Conservation (phyloP, 2,113 vertebrate genomes). For the Phylloscopus whistleri region DNA sequence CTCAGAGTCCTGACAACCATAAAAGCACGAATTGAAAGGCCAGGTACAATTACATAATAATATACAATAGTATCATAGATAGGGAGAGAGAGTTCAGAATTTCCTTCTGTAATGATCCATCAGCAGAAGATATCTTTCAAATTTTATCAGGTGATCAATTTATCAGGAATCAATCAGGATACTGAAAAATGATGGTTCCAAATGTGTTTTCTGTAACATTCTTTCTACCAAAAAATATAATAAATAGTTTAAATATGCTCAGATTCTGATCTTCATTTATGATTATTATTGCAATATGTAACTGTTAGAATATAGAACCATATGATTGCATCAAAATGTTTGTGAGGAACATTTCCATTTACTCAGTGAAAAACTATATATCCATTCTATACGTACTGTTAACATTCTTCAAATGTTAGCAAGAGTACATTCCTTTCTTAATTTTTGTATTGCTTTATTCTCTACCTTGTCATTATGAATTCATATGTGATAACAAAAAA, state of each 20-base stretch:
- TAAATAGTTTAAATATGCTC: background rate
- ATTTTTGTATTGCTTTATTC: background rate
- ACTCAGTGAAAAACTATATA: background rate
- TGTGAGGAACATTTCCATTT: background rate
- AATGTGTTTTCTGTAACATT: background rate
- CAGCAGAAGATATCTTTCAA: background rate
- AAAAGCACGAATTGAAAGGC: background rate
- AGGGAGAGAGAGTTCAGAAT: background rate
- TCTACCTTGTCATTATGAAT: background rate
- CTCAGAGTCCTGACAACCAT: background rate
- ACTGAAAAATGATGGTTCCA: background rate
- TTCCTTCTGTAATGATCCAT: background rate
- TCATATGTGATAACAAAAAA: background rate
- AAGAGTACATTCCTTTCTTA: background rate
- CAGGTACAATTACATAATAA: background rate
- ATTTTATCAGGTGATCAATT: background rate
- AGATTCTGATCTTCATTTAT: background rate
- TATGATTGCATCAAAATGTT: background rate
- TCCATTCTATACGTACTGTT: background rate
- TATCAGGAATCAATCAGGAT: background rate
- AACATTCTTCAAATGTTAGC: background rate
- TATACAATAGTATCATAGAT: background rate
- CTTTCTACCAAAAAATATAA: background rate
- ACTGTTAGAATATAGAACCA: background rate
- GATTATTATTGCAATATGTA: background rate